Conservation (phyloP, 2,797 vertebrate species). For the Mus minutoides region DNA sequence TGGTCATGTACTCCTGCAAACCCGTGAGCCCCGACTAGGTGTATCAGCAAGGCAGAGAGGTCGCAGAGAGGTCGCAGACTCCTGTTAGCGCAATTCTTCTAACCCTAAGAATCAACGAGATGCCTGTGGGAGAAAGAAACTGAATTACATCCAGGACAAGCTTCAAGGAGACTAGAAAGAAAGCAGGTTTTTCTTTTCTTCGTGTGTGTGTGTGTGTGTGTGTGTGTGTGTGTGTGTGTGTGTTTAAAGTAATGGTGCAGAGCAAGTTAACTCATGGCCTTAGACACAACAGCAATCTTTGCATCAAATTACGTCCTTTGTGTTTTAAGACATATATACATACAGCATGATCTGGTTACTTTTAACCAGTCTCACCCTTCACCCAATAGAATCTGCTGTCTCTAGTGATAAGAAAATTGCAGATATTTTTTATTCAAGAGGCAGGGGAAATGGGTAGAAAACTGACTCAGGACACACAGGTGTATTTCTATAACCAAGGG, state of each 20-base stretch:
- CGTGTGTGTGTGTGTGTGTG: background rate
- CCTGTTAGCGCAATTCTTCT: background rate
- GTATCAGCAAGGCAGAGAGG: background rate
- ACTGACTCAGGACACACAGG: background rate
- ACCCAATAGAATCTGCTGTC: background rate
- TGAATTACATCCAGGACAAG: background rate
- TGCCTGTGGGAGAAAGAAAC: background rate
- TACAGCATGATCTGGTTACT: background rate
- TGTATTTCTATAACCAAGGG: background rate
- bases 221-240: background rate
- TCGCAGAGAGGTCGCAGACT: slow-evolving; percentile 6
- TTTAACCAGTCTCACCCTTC: background rate
- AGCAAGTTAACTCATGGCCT: slow-evolving; percentile 5
- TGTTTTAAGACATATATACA: slow-evolving; percentile 10
- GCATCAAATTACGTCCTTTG: slow-evolving; percentile 19
- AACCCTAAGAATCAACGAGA: background rate
- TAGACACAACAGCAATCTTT: background rate
- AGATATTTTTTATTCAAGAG: background rate
- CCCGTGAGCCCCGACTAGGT: background rate
- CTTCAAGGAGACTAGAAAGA: background rate
- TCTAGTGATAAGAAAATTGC: background rate
- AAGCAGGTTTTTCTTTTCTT: background rate
- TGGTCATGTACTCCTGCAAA: background rate
- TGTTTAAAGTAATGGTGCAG: background rate
- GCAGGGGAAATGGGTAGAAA: background rate